phyloP scores from a whole-genome alignment of 2,888 invertebrate genomes.

The Pristionchus japonicus region DNA sequence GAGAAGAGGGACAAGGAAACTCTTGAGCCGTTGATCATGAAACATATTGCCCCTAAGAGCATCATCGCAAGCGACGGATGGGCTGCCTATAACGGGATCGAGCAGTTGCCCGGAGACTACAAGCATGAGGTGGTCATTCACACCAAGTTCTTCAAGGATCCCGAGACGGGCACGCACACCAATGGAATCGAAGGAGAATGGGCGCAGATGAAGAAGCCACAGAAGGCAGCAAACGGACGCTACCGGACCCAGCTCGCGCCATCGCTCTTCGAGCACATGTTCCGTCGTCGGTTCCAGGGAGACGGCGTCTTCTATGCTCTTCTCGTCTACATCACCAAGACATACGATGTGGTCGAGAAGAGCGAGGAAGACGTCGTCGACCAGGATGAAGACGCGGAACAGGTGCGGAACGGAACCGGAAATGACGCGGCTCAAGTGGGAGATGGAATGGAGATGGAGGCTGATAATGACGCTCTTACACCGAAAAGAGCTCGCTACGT shows the following conservation, averaged over 20 bases:
- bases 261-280: not conserved
- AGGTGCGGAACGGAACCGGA: no score
- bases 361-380: not conserved
- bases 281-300: not conserved
- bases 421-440: no score
- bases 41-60: conserved; percentile 9
- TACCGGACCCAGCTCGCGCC: not conserved
- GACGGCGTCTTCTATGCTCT: not conserved
- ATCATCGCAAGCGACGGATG: conserved; percentile 31
- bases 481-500: no score
- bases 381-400: not conserved
- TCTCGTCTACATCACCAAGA: not conserved
- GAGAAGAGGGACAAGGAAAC: conserved; percentile 6
- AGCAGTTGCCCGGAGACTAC: conserved; percentile 6
- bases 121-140: conserved; percentile 35
- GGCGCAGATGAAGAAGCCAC: conserved; percentile 28
- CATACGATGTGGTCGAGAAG: not conserved
- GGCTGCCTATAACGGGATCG: conserved; percentile 25
- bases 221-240: conserved; percentile 1
- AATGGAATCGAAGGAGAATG: conserved; percentile 33
- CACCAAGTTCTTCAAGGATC: conserved; percentile 43
- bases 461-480: no score
- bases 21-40: conserved; percentile 14
- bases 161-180: conserved; percentile 44
- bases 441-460: no score